Conservation (phyloP, 2,797 vertebrate genomes). For the Sebastes hubbsi region DNA sequence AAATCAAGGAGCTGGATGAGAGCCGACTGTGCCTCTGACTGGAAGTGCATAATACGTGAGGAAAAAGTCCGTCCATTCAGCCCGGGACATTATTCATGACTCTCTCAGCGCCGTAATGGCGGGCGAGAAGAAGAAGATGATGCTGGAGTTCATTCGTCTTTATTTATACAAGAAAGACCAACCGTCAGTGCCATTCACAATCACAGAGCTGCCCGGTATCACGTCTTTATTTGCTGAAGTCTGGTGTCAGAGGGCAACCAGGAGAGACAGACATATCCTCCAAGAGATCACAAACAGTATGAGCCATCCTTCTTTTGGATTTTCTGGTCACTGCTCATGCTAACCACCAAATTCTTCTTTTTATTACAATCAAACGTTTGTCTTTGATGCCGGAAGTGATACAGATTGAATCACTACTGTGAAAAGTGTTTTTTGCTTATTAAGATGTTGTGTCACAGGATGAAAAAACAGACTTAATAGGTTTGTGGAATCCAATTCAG, state of each 20-base stretch:
- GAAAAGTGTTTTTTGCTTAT: neutral
- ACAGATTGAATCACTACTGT: neutral
- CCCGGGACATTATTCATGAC: slow-evolving; percentile 54
- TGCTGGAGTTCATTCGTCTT: neutral
- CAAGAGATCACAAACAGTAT: neutral
- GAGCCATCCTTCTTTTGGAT: neutral
- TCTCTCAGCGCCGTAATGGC: neutral
- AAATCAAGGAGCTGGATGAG: slow-evolving; percentile 30
- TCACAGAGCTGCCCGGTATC: neutral
- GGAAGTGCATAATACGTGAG: slow-evolving; percentile 66
- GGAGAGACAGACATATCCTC: neutral
- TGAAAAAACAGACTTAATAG: neutral
- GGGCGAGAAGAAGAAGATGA: neutral
- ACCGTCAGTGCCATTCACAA: neutral
- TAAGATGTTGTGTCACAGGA: neutral
- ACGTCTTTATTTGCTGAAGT: neutral
- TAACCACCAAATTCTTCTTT: accelerated
- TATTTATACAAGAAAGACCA: neutral
- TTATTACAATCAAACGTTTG: neutral
- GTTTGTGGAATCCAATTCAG: slow-evolving; percentile 42
- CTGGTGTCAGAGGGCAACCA: neutral
- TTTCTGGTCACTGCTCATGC: neutral
- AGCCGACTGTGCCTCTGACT: slow-evolving; percentile 38
- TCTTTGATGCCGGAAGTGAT: neutral
- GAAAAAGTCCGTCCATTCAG: slow-evolving; percentile 4